A percentile compares a stretch with the other conserved stretches of the same genome.
Conservation (phyloP, 1,140 invertebrate species). For the Diorhabda sublineata region DNA sequence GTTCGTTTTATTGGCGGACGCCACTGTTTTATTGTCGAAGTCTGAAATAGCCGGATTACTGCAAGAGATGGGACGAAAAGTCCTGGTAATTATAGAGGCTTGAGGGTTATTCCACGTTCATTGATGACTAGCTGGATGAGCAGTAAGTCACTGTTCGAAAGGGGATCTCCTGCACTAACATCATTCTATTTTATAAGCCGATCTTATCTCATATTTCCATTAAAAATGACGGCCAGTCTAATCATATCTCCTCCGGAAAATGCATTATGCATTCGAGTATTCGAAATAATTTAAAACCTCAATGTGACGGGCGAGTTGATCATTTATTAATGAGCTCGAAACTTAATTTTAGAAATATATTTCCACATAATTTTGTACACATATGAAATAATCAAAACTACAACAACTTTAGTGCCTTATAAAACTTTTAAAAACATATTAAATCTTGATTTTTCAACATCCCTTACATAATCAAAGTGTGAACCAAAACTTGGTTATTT, state of each 20-base stretch:
- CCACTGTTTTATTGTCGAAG: conserved; percentile 19
- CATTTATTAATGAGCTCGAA: too few relatives aligned
- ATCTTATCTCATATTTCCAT: conserved; percentile 40
- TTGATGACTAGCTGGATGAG: conserved; percentile 36
- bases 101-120: conserved; percentile 42
- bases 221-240: conserved; percentile 27
- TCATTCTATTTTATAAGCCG: conserved; percentile 33
- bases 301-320: not conserved
- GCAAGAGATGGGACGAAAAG: conserved; percentile 32
- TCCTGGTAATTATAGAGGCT: conserved; percentile 44
- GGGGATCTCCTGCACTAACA: conserved; percentile 18
- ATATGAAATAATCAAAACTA: too few relatives aligned
- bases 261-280: not conserved
- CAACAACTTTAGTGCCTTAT: too few relatives aligned
- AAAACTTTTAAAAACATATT: too few relatives aligned
- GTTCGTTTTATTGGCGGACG: not conserved
- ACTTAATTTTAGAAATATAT: too few relatives aligned
- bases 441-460: too few relatives aligned
- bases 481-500: too few relatives aligned
- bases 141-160: conserved; percentile 24
- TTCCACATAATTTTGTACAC: too few relatives aligned
- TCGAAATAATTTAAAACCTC: conserved; percentile 7
- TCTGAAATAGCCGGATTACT: conserved; percentile 40
- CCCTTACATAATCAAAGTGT: too few relatives aligned
- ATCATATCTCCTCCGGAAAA: conserved; percentile 8